Evolutionary conservation across 2,113 vertebrate species (phyloP), one percentile per base, ranked within the genome.

Genomic region (Callopanchax toddi): DNA sequence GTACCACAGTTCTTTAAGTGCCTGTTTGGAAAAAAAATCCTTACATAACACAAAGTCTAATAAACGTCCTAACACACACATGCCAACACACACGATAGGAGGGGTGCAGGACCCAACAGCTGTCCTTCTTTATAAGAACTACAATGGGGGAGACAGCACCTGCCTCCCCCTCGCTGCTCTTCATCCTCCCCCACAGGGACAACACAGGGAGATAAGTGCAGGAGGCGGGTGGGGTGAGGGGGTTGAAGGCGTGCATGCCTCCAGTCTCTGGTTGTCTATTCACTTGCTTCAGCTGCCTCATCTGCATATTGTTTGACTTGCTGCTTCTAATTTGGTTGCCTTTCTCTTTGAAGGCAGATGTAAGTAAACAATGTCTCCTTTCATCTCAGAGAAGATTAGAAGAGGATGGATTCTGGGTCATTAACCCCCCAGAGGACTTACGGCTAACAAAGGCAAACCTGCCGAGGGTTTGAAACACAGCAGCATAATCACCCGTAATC

Each of bases 91-190:
- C 32, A 52, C 29, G 6, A 26, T 6, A 32, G 29, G 29, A 9
- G 29, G 29, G 6, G 29, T 32, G 29, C 29, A 15, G 79, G 76
- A 86, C 79, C 39, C 60, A 87, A 90, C 92, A 92, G 93, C 93
- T 94, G 92, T 87, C 89, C 89, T 69, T 91, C 90, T 89, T 53
- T 71, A 87, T 37, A 61, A 69, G 82, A 20, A 22, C 65, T 71
- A 93, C 92, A 93, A 88, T 92, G 83, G 77, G 82, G 56, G 32
- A 60, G 62, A 17, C 52, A 85, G 86, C 93, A 94, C 92, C 93
- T 94, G 92, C 91, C 90, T 85, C 55, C 51, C 62, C 42, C 36
- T 12, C 17, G 10, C 0, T 32, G 29, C 29, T 32, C 36, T 29
- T 43, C 1, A 17, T 37, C 50, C 52, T 52, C 75, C 51, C 66